Conservation (phyloP, 2,797 vertebrate genomes). For the Peromyscus nudipes region DNA sequence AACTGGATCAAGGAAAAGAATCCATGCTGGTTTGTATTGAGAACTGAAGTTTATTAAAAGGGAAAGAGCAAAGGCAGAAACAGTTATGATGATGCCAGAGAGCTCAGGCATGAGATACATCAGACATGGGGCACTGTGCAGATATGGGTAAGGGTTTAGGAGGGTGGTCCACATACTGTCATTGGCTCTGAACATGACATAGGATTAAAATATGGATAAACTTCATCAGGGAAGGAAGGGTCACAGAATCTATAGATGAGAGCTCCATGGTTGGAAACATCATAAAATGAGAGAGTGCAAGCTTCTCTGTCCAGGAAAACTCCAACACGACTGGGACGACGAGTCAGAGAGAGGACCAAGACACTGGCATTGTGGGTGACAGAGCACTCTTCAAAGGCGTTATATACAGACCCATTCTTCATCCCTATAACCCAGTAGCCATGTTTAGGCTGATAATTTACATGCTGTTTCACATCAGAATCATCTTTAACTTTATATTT, state of each 20-base stretch:
- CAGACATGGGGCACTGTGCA: no score
- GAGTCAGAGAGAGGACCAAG: background rate
- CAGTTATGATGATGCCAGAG: background rate
- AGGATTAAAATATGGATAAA: constrained; percentile 53
- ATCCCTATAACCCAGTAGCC: constrained; percentile 56
- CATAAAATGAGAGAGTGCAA: constrained; percentile 13
- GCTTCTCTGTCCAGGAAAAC: constrained; percentile 27
- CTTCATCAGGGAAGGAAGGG: fast-evolving
- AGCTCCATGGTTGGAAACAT: background rate
- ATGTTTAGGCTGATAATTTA: background rate
- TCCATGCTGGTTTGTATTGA: background rate
- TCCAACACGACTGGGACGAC: background rate
- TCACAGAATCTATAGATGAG: constrained; percentile 56
- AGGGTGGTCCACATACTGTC: background rate
- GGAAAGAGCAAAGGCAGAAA: background rate
- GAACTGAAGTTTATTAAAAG: background rate
- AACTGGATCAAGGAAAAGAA: background rate
- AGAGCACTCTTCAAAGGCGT: background rate
- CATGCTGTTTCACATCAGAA: no score
- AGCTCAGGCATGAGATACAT: background rate
- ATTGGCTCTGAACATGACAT: background rate
- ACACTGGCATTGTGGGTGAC: fast-evolving
- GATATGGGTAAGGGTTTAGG: background rate
- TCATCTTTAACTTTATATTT: background rate
- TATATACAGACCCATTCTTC: fast-evolving